A percentile compares a stretch with the other conserved stretches of the same genome.
phyloP scores from a whole-genome alignment of 2,888 invertebrate species.

The Pedicia rivosa region DNA sequence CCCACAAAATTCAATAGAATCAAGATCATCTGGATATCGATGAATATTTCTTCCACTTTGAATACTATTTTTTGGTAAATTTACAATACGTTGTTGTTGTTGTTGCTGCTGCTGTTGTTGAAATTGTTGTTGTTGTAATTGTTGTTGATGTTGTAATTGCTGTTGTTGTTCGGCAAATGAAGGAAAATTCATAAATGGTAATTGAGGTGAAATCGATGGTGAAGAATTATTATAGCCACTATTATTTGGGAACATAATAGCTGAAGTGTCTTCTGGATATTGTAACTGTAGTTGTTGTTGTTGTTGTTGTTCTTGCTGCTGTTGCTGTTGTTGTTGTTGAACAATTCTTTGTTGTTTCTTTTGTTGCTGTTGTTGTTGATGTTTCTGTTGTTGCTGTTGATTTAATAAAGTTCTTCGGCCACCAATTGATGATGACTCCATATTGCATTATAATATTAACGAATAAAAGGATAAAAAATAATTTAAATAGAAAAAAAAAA shows the following conservation, averaged over 20 bases:
- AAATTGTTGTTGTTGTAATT: no score
- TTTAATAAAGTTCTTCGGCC: conserved; percentile 4
- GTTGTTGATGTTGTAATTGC: no score
- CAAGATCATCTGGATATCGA: conserved; percentile 24
- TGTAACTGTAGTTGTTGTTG: conserved; percentile 6
- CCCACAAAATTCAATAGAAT: conserved; percentile 27
- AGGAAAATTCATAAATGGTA: conserved; percentile 54
- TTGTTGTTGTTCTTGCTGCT: conserved; percentile 11
- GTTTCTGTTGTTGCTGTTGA: conserved; percentile 11
- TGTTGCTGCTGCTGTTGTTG: conserved; percentile 30
- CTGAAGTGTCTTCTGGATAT: not conserved
- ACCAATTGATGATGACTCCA: conserved; percentile 6
- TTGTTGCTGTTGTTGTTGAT: conserved; percentile 16
- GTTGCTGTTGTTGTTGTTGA: conserved; percentile 11
- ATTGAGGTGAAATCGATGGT: conserved; percentile 17
- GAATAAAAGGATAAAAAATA: no score
- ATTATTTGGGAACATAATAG: not conserved
- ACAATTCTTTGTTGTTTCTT: conserved; percentile 12
- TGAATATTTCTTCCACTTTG: conserved; percentile 21
- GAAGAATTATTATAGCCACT: conserved; percentile 10
- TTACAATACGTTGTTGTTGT: conserved; percentile 14
- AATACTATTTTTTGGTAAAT: conserved; percentile 16
- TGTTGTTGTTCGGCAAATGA: conserved; percentile 57
- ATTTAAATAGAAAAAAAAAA: no score
- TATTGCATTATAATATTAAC: conserved; percentile 6